These are phyloP conservation scores for Psittacula derbiana DNA, from an alignment of 2,797 vertebrate genomes.

Conservation along the genomic window DNA sequence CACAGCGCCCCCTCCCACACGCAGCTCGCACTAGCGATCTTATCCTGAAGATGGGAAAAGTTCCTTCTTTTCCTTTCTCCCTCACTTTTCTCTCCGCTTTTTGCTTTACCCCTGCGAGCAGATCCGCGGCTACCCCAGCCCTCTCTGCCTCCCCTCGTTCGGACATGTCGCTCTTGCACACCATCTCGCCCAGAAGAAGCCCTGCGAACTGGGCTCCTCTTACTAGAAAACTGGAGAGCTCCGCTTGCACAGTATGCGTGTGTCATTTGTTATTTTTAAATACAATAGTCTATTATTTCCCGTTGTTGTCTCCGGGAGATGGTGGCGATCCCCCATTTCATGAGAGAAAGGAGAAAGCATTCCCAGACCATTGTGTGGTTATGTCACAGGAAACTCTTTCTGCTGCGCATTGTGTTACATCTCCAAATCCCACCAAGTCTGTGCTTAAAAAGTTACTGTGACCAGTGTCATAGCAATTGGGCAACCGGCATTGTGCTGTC, in stretches of 20 bases:
- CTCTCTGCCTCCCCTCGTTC: neutral
- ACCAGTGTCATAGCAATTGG: conserved; percentile 14
- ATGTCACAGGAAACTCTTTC: conserved; percentile 53
- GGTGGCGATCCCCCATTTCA: conserved; percentile 46
- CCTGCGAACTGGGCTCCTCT: neutral
- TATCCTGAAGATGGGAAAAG: neutral
- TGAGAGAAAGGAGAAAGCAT: conserved; percentile 49
- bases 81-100: neutral
- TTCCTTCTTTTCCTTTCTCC: neutral
- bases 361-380: conserved; percentile 47
- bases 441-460: conserved; percentile 36
- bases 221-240: conserved; percentile 26
- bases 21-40: neutral
- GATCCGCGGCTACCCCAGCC: neutral
- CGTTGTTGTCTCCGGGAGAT: conserved; percentile 37
- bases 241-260: conserved; percentile 7
- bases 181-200: neutral
- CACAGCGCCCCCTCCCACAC: conserved; percentile 78
- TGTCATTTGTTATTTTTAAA: conserved; percentile 54
- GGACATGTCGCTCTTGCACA: neutral
- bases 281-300: conserved; percentile 61
- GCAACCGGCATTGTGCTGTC: neutral
- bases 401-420: conserved; percentile 9
- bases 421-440: conserved; percentile 21
- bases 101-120: neutral